Conservation (phyloP, 2,888 invertebrate genomes). For the Drosophila prostipennis region DNA sequence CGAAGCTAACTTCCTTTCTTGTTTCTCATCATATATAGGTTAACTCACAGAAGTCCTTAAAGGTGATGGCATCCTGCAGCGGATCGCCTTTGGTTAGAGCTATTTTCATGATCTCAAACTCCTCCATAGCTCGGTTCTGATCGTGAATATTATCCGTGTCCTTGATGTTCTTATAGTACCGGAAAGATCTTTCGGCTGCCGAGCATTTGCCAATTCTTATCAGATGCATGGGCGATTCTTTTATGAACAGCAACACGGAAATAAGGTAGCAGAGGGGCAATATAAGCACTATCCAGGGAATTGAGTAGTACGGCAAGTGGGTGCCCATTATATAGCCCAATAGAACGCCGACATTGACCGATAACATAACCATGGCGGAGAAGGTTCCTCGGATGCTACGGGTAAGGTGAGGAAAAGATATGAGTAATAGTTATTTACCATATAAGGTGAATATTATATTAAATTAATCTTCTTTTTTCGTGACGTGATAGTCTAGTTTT, state of each 20-base stretch:
- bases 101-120: slow-evolving; percentile 64
- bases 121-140: slow-evolving; percentile 43
- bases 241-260: slow-evolving; percentile 60
- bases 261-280: slow-evolving; percentile 71
- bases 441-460: neutral
- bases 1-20: too few species aligned
- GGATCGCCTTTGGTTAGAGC: slow-evolving; percentile 53
- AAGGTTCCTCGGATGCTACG: slow-evolving; percentile 81
- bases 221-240: slow-evolving; percentile 80
- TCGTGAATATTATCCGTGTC: slow-evolving; percentile 36
- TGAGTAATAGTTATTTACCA: neutral
- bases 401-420: slow-evolving; percentile 6
- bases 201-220: slow-evolving; percentile 61
- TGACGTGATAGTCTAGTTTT: slow-evolving; percentile 12
- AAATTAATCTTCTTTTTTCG: neutral
- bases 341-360: slow-evolving; percentile 78
- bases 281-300: slow-evolving; percentile 69
- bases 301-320: slow-evolving; percentile 69
- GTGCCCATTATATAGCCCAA: slow-evolving; percentile 78
- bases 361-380: slow-evolving; percentile 76
- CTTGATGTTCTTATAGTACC: slow-evolving; percentile 79
- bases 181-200: slow-evolving; percentile 75
- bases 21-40: too few species aligned
- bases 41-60: slow-evolving; percentile 71
- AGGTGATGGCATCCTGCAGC: slow-evolving; percentile 20